Conservation (phyloP, 2,797 vertebrate species). For the Neoniphon sammara region DNA sequence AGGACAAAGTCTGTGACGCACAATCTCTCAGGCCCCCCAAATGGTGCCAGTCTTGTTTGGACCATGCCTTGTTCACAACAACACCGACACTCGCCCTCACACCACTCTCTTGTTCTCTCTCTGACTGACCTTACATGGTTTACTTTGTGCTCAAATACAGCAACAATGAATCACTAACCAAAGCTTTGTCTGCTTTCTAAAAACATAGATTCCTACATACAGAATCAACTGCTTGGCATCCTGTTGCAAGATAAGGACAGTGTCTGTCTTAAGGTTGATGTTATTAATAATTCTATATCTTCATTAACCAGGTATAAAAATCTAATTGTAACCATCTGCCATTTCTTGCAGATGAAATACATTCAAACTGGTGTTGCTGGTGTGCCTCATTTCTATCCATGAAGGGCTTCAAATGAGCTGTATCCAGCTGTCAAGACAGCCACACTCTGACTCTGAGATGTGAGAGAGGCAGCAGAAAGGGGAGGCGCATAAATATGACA, state of each 20-base stretch:
- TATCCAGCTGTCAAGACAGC: neutral
- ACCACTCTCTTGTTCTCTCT: conserved; percentile 12
- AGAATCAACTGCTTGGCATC: neutral
- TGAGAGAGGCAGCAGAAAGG: neutral
- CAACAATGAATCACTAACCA: conserved; percentile 47
- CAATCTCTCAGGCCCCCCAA: conserved; percentile 45
- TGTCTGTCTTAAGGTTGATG: neutral
- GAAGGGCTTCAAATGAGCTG: neutral
- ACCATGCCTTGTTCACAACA: conserved; percentile 47
- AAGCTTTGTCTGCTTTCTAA: conserved; percentile 21
- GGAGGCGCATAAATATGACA: conserved; percentile 2
- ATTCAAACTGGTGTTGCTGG: neutral
- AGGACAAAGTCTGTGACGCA: conserved; percentile 76
- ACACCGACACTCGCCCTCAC: conserved; percentile 26
- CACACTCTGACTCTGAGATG: neutral
- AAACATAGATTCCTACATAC: neutral
- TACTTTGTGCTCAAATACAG: conserved; percentile 25
- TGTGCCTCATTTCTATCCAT: neutral
- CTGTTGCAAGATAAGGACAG: neutral
- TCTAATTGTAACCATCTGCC: neutral
- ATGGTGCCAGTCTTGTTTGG: conserved; percentile 66
- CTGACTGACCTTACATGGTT: conserved; percentile 16
- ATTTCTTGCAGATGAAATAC: neutral
- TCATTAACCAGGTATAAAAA: neutral
- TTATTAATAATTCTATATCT: neutral